Base-by-base conservation (phyloP, 2,113 vertebrate genomes). In the Archocentrus centrarchus region DNA sequence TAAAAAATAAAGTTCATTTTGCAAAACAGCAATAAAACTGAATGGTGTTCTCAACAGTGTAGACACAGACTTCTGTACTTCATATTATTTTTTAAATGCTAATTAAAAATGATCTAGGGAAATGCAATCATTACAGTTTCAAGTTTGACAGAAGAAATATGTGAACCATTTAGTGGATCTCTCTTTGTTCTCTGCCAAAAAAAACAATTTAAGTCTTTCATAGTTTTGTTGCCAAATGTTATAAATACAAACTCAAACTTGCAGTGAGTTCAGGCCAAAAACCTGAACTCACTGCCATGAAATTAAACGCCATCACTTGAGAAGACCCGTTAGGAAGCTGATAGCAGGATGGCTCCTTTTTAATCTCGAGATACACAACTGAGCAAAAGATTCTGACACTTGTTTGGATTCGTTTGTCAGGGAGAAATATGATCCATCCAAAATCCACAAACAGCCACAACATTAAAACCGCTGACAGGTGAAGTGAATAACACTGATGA, bases 111-210 rank as follows among this genome's bases (percentile, higher is more conserved):
- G 39, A 50, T 80, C 18, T 3, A 7, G 41, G 44, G 27, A 64
- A n/a, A 63, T 22, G 11, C 50, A 14, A 44, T 57, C 59, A 37
- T 83, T 63, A 55, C 57, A 20, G 18, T 64, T 39, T 59, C 27
- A 13, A 50, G 75, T 58, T 81, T 64, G 47, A 63, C 2, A 80
- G 30, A 62, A 14, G 17, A 17, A 47, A 82, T 58, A 27, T 63
- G 58, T 30, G 57, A 86, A 79, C 24, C 57, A 58, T 62, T 17
- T 55, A 37, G 11, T 22, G 30, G 14, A 30, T 68, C 53, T 39
- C 4, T 79, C 30, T 47, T 70, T 18, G 81, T 59, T 55, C 41
- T 55, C 41, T 55, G 87, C 84, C 84, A 89, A 73, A 70, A 77
- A 80, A 57, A 35, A 35, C 44, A 55, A n/a, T 7, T 59, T 0